phyloP scores from a whole-genome alignment of 2,113 vertebrate species.

The Tetrax tetrax region DNA sequence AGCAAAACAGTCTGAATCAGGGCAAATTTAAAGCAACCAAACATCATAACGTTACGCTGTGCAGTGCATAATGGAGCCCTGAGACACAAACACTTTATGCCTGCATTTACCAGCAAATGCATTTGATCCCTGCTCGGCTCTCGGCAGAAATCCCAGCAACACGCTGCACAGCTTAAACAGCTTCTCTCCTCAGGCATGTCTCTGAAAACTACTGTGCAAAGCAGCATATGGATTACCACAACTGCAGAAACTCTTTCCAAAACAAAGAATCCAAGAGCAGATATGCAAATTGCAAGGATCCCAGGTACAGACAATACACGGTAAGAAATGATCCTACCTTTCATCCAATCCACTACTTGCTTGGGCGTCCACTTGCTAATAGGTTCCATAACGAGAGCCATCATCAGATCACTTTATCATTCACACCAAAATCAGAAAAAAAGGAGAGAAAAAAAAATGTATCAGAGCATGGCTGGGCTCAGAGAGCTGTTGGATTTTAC shows the following conservation, averaged over 20 bases:
- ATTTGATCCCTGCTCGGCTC: constrained; percentile 12
- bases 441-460: constrained; percentile 60
- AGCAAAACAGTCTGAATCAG: constrained; percentile 37
- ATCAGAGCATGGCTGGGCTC: constrained; percentile 83
- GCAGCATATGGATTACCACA: constrained; percentile 12
- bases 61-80: constrained; percentile 43
- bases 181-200: constrained; percentile 30
- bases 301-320: constrained; percentile 33
- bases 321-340: constrained; percentile 80
- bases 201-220: constrained; percentile 57
- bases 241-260: constrained; percentile 64
- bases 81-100: constrained; percentile 19
- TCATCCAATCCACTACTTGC: constrained; percentile 92
- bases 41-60: neutral
- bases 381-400: constrained; percentile 92
- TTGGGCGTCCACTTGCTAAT: constrained; percentile 93
- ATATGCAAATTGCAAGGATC: constrained; percentile 9
- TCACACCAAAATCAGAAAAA: constrained; percentile 69
- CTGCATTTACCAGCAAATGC: constrained; percentile 54
- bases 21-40: constrained; percentile 49
- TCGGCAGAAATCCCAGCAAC: constrained; percentile 28
- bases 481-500: constrained; percentile 75
- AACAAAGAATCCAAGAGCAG: constrained; percentile 35
- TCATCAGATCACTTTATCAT: constrained; percentile 84
- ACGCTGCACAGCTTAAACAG: constrained; percentile 8